Evolutionary conservation across 2,888 invertebrate genomes (phyloP).

Genomic region (Luperina nickerlii): DNA sequence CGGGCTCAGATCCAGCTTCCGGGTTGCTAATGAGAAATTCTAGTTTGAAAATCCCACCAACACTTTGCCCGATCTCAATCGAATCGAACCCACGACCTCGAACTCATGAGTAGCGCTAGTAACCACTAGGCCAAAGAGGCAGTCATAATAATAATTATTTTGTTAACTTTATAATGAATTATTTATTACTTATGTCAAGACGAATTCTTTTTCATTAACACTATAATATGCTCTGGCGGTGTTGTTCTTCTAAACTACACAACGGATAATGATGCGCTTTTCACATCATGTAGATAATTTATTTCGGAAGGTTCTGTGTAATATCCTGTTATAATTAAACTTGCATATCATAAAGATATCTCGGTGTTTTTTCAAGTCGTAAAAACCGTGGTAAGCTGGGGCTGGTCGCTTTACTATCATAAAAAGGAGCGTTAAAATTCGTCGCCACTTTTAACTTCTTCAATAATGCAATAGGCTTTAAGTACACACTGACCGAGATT

Average conservation of each 20-base stretch:
- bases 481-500: slow-evolving; percentile 20
- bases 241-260: neutral
- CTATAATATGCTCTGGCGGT: too few species aligned
- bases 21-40: too few species aligned
- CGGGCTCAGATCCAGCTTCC: too few species aligned
- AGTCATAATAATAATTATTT: neutral
- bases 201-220: too few species aligned
- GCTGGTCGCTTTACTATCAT: neutral
- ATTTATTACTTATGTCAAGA: neutral
- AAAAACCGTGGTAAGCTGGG: neutral
- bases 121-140: neutral
- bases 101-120: neutral
- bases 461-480: slow-evolving; percentile 30
- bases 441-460: slow-evolving; percentile 17
- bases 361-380: neutral
- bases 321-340: neutral
- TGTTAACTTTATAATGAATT: neutral
- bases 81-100: neutral
- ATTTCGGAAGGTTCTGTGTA: too few species aligned
- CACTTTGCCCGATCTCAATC: neutral
- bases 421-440: neutral
- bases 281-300: neutral
- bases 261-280: neutral
- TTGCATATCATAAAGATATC: neutral
- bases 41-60: too few species aligned